phyloP scores from a whole-genome alignment of 2,888 invertebrate genomes.

The Drosophila acutilabella region DNA sequence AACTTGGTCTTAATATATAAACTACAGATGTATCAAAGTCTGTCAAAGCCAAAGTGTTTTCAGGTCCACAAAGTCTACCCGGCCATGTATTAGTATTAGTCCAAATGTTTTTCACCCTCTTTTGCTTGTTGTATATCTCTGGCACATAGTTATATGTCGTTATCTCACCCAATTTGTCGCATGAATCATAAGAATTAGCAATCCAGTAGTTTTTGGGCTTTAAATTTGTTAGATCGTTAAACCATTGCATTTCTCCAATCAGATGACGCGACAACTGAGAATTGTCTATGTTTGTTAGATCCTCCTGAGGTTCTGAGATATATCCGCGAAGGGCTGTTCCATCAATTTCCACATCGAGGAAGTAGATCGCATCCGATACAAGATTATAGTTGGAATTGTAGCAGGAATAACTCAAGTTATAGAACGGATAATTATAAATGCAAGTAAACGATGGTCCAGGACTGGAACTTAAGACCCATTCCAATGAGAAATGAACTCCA shows the following conservation, averaged over 20 bases:
- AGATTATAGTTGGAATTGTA: slow-evolving; percentile 12
- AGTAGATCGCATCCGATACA: slow-evolving; percentile 19
- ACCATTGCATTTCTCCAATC: slow-evolving; percentile 15
- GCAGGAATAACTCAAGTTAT: background rate
- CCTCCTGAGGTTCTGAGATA: slow-evolving; percentile 16
- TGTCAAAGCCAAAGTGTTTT: slow-evolving; percentile 1
- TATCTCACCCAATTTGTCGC: background rate
- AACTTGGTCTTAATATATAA: slow-evolving; percentile 6
- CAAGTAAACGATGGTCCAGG: slow-evolving; percentile 1
- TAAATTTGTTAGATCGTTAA: background rate
- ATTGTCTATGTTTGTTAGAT: slow-evolving; percentile 1
- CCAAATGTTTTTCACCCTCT: background rate
- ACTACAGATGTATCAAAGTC: background rate
- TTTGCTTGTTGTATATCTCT: slow-evolving; percentile 1
- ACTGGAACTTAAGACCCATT: background rate
- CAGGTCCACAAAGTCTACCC: background rate
- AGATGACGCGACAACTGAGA: background rate
- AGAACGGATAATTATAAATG: background rate
- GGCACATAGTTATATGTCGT: slow-evolving; percentile 11
- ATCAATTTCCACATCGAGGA: slow-evolving; percentile 25
- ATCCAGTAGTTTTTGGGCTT: background rate
- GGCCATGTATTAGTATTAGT: background rate
- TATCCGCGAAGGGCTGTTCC: slow-evolving; percentile 3
- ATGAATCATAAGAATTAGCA: background rate
- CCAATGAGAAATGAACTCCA: slow-evolving; percentile 4